Evolutionary conservation across 2,113 vertebrate species (phyloP), one percentile per base, ranked within the genome.

Genomic region (Nannospalax galili): DNA sequence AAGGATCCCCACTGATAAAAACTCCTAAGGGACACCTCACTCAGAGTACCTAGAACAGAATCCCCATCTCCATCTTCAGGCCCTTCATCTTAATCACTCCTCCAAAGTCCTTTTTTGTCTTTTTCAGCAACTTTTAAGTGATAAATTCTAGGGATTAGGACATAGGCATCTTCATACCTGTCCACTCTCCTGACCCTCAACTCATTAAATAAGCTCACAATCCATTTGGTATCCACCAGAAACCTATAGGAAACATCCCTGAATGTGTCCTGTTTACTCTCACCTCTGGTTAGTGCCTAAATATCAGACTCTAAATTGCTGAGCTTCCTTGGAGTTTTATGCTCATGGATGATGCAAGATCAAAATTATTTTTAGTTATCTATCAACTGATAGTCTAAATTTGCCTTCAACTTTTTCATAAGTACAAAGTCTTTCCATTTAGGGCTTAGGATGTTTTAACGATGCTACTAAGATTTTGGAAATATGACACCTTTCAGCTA

Each of bases 361-460:
- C 45, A 94, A 82, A 90, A 74, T 60, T 84, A 90, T 67, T 87
- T 92, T 86, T 75, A 92, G 74, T 77, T 64, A 48, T 72, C 73
- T 64, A 48, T 72, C 73, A 77, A 67, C 12, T 73, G 17, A 62
- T 64, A 14, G 65, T 19, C 26, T 42, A 75, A 94, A 75, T 67
- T 52, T 14, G 26, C 79, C 64, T 91, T 56, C 52, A 52, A 48
- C 64, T 70, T 84, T 86, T 35, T 58, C 70, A 58, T 19, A 80
- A 93, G 20, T 16, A 58, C 15, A 72, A 20, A 4, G 10, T 45
- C n/a, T 19, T 80, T 74, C 37, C 48, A 62, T 67, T 93, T 75
- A 87, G 72, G 22, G 37, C 30, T 92, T 64, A 14, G 17, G 22
- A 64, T 37, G 20, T 69, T 94, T 42, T 84, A 74, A 58, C 62